Base-by-base conservation (phyloP, 2,797 vertebrate genomes). In the Xiphophorus birchmanni region DNA sequence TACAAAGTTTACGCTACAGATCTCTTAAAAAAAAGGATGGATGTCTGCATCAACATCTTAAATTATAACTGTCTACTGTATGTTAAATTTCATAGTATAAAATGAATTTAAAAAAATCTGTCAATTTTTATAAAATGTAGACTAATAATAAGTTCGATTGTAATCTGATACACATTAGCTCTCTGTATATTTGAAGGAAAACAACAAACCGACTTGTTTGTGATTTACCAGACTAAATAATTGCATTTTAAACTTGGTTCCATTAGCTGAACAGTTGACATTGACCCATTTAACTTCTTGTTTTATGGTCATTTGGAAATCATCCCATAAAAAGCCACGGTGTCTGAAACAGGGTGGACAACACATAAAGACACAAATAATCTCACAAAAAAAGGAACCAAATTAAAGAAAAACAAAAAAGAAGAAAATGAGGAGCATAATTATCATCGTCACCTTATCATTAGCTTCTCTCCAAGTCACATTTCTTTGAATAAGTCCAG, bases 341-440 rank as follows among this genome's bases (percentile, higher is more conserved):
- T 78, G 63, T 81, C 74, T 71, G 73, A 86, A 89, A 90, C 89
- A 92, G 89, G 92, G 90, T 88, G 88, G 87, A 87, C 32, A 82
- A 82, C 85, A 90, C 79, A 88, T 77, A 50, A 82, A 81, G 86
- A 56, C 42, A 17, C 2, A 13, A 48, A 85, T 83, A 81, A 89
- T 89, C 78, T 73, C 80, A 90, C 67, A 84, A 73, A 84, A 73
- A 83, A 79, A 29, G 60, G 35, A 71, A 69, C 82, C 71, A 80
- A 86, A 89, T 86, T 76, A 26, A 83, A 88, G 2, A 48, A 50
- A 50, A 50, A 45, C 12, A 12, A 32, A 17, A 32, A 15, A n/a
- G 8, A 4, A 3, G 7, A 65, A 63, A 37, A 21, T 10, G 17
- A 63, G 60, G 32, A 63, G 18, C 72, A 65, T 78, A 90, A 65